Evolutionary conservation across 53 echinoderm and acorn worm genomes (phyloP), one percentile per base, ranked within the genome.

Genomic region (Paracentrotus lividus): DNA sequence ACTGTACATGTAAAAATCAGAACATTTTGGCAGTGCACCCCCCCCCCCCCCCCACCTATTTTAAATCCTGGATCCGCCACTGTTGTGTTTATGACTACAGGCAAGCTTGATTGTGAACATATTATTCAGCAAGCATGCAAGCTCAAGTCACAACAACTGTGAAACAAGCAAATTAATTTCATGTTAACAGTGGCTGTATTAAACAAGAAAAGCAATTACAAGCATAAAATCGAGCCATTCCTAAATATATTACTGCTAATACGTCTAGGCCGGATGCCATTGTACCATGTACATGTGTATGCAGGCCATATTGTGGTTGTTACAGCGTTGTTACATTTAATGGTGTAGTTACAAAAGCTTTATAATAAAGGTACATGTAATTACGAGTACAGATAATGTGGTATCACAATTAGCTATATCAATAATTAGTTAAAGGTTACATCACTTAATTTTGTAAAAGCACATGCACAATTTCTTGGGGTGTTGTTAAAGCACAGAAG

Each of bases 111-210:
- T 29, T 40, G 40, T 72, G 40, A 32, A 8, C 7, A 21, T 72
- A 72, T 72, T 32, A 40, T 18, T 72, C 72, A 18, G 72, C 72
- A 72, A 72, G 72, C 72, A 72, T 38, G 72, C 72, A 72, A 72
- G 72, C 72, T 72, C 12, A 10, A 72, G 20, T 0, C 40, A 72
- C 36, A 72, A 72, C 38, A 40, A 72, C 20, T 36, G 36, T 72
- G 36, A 72, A 21, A 32, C 40, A 40, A 34, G 72, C 20, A 20
- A 16, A 38, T 72, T 38, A 18, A 72, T 72, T 16, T 16, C 64
- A 64, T 4, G 64, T 64, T 29, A 54, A 5, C 20, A 26, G 9
- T 29, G 1, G 14, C 10, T 18, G 20, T 38, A 72, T 72, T 14
- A 40, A 3, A 72, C 20, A 72, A 36, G n/a, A n/a, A n/a, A n/a